These are phyloP conservation scores for Dynastes grantii DNA, from an alignment of 2,888 invertebrate species.

Conservation along the genomic window DNA sequence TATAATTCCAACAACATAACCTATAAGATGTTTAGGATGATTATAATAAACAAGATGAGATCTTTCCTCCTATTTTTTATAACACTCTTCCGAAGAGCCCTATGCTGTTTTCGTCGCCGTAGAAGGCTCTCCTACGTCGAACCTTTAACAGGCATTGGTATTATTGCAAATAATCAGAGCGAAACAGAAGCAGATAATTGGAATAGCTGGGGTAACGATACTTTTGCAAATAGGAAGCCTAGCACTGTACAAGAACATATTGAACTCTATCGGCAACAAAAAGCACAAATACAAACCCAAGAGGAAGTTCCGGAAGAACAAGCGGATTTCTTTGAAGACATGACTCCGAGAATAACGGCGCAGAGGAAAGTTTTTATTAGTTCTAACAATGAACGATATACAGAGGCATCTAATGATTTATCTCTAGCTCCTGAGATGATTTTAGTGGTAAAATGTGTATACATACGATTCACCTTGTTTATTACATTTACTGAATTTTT, in stretches of 20 bases:
- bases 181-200: conserved; percentile 70
- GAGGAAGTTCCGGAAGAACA: conserved; percentile 69
- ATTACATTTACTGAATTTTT: background rate
- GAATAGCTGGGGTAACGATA: conserved; percentile 77
- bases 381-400: conserved; percentile 51
- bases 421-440: conserved; percentile 60
- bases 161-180: conserved; percentile 69
- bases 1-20: conserved; percentile 20
- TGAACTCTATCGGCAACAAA: conserved; percentile 75
- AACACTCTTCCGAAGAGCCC: conserved; percentile 73
- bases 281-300: conserved; percentile 69
- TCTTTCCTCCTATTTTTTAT: conserved; percentile 73
- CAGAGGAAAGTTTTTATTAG: conserved; percentile 74
- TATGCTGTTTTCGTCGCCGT: conserved; percentile 76
- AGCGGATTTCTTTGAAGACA: conserved; percentile 76
- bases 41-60: conserved; percentile 73
- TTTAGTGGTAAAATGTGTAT: conserved; percentile 56
- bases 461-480: conserved; percentile 22
- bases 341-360: conserved; percentile 76
- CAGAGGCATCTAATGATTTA: conserved; percentile 60
- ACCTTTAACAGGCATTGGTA: conserved; percentile 74
- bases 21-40: conserved; percentile 63
- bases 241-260: conserved; percentile 77
- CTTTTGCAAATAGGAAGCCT: conserved; percentile 66
- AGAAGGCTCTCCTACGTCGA: conserved; percentile 73